These are phyloP conservation scores for Oscheius sp. DNA, from an alignment of 2,888 invertebrate species.

Conservation along the genomic window DNA sequence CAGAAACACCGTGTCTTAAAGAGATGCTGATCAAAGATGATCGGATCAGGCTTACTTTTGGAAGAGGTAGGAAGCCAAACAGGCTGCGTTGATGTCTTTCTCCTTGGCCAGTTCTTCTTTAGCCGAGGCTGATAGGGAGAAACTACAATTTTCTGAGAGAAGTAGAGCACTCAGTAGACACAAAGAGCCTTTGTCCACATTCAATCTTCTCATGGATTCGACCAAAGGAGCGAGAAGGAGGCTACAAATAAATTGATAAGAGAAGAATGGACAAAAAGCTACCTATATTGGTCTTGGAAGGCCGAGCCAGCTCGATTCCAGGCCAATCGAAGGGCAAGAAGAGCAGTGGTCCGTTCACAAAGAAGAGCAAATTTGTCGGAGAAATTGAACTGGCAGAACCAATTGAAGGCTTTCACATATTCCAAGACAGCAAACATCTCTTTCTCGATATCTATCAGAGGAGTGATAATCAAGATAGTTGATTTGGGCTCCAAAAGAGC, in stretches of 20 bases:
- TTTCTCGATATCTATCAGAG: conserved; percentile 22
- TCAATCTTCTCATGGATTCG: conserved; percentile 10
- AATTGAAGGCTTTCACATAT: conserved; percentile 30
- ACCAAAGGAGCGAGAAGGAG: conserved; percentile 10
- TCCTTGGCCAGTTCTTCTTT: conserved; percentile 23
- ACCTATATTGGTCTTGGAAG: neutral
- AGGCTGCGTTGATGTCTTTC: conserved; percentile 4
- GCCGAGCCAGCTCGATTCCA: conserved; percentile 14
- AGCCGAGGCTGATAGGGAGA: conserved; percentile 13
- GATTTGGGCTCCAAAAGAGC: conserved; percentile 13
- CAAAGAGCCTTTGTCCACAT: conserved; percentile 24
- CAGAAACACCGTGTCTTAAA: conserved; percentile 11
- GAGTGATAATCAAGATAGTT: neutral
- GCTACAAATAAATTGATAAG: conserved; percentile 1
- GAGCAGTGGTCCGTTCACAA: conserved; percentile 21
- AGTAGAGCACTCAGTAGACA: conserved; percentile 24
- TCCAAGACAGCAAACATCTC: conserved; percentile 27
- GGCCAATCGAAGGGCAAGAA: conserved; percentile 26
- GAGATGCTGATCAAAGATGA: neutral
- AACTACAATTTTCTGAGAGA: conserved; percentile 28
- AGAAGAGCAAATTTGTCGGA: conserved; percentile 31
- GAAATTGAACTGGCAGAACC: conserved; percentile 33
- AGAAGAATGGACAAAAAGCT: neutral
- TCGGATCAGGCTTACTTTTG: conserved; percentile 7
- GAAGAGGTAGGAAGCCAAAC: conserved; percentile 24